A percentile compares a stretch with the other conserved stretches of the same genome.
These are phyloP conservation scores for Paralichthys olivaceus DNA, from an alignment of 2,113 vertebrate species.

Conservation along the genomic window DNA sequence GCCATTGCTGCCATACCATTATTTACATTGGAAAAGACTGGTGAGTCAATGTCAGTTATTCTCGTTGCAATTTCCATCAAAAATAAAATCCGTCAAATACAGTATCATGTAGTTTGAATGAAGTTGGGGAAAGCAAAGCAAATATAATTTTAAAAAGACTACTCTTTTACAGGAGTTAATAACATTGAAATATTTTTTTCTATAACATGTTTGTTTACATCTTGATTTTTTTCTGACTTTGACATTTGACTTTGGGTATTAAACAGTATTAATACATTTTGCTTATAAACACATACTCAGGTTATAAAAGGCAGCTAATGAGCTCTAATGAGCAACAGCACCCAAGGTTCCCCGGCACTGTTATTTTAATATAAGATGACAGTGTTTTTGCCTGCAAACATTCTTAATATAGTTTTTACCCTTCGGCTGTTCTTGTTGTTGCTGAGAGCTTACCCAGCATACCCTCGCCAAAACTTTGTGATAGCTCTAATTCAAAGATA, in stretches of 20 bases:
- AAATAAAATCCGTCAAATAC: neutral
- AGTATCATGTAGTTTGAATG: neutral
- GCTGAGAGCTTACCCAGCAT: neutral
- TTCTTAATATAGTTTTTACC: conserved; percentile 35
- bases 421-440: conserved; percentile 17
- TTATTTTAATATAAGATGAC: conserved; percentile 42
- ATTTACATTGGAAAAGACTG: neutral
- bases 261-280: conserved; percentile 1
- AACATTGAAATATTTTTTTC: neutral
- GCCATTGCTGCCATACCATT: neutral
- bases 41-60: conserved; percentile 18
- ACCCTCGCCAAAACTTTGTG: conserved; percentile 12
- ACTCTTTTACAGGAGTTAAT: no score
- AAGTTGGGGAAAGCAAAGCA: neutral
- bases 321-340: conserved; percentile 33
- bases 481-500: conserved; percentile 33
- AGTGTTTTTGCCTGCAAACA: conserved; percentile 37
- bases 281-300: conserved; percentile 9
- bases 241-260: conserved; percentile 3
- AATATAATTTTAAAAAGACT: neutral
- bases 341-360: conserved; percentile 9
- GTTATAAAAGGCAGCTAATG: conserved; percentile 31
- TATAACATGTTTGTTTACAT: neutral
- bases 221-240: neutral
- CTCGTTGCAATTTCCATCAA: neutral